A percentile compares a stretch with the other conserved stretches of the same genome.
Evolutionary conservation across 2,113 vertebrate species (phyloP).

Genomic region (Coryphaenoides rupestris): DNA sequence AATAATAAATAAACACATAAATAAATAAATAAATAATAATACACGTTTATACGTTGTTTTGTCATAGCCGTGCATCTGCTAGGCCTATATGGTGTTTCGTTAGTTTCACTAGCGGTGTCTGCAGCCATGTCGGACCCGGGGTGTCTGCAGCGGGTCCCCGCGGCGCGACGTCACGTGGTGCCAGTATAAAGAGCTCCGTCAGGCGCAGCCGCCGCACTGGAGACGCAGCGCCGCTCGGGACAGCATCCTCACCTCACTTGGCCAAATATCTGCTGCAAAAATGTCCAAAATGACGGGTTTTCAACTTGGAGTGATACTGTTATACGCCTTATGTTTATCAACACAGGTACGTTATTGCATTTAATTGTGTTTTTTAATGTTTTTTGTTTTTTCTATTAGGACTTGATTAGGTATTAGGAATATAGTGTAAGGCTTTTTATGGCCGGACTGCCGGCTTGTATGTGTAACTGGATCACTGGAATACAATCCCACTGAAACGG

Average conservation of each 20-base stretch:
- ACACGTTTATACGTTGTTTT: no score
- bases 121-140: background rate
- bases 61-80: no score
- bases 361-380: background rate
- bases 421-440: no score
- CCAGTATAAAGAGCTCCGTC: conserved; percentile 56
- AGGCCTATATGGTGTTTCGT: no score
- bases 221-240: conserved; percentile 30
- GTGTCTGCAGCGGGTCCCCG: background rate
- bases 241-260: conserved; percentile 24
- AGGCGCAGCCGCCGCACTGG: conserved; percentile 42
- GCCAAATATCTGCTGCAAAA: conserved; percentile 29
- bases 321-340: conserved; percentile 61
- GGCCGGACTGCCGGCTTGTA: no score
- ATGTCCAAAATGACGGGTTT: conserved; percentile 64
- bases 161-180: conserved; percentile 41
- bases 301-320: conserved; percentile 61
- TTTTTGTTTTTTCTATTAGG: background rate
- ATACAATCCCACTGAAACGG: no score
- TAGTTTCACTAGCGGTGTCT: no score
- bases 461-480: no score
- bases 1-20: background rate
- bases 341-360: conserved; percentile 61
- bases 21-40: background rate
- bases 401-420: no score